Evolutionary conservation across 2,888 invertebrate genomes (phyloP), one percentile per base, ranked within the genome.

Genomic region (Nematopogon swammerdamellus): DNA sequence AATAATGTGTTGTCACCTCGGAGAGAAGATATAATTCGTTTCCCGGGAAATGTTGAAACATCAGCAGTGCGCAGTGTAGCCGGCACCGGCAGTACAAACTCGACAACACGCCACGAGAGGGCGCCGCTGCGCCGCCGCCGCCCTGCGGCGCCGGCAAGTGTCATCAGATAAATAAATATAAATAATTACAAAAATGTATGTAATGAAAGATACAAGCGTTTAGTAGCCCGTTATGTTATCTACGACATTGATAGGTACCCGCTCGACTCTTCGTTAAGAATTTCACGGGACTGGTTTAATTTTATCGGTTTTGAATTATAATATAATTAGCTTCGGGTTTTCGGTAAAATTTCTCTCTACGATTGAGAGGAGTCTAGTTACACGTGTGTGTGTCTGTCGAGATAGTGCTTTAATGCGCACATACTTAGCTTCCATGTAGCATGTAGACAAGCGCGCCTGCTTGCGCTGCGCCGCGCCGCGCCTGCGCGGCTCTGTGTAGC

Each of bases 171-270:
- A 68, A 67, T 65, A 63, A 63, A 68, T 68, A 70, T 73, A 71
- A 73, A 76, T 77, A 73, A 75, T 76, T 76, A 76, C 75, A 70
- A 75, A 76, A 75, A 75, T 74, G 72, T 70, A 74, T 75, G 72
- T 63, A 65, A 67, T 60, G 65, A 62, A 63, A 68, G 74, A 75
- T 75, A 73, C 66, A 69, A 64, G 69, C 72, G 67, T 75, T 76
- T 75, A 73, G 72, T 71, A 68, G 70, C 63, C 69, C 70, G 71
- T 72, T 67, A 63, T 60, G 64, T 70, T 77, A 77, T 77, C 77
- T 73, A 54, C 36, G 36, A 36, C 36, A 36, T 36, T 36, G 36
- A 36, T 36, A 36, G 36, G 36, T 36, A 36, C 36, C n/a, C 36
- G 36, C 36, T 36, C n/a, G 8, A 4, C 11, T 14, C 3, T 36